Base-by-base conservation (phyloP, 2,888 invertebrate genomes). In the Mythimna vitellina region DNA sequence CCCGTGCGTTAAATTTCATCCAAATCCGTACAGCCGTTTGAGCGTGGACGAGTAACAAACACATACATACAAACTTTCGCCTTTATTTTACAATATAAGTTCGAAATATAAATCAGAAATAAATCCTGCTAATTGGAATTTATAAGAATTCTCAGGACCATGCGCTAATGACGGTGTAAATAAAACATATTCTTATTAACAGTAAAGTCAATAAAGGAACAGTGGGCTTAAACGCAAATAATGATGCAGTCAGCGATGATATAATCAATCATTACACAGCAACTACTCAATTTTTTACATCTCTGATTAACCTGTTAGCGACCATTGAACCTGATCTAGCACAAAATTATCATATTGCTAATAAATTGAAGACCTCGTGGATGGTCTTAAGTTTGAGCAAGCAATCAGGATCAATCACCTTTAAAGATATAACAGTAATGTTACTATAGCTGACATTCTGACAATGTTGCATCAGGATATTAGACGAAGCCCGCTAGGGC, bases 281-380 rank as follows among this genome's bases (percentile, higher is more conserved):
- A 14, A 61, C 46, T 22, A 29, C 42, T n/a, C 6, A 17, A 0
- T 54, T 46, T 66, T 75, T 56, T 63, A 29, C 14, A 38, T 22
- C 46, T 53, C 29, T 46, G 6, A 32, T 32, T 38, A 53, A 68
- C 29, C 22, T 38, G 65, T 56, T 22, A 54, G 35, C 46, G 63
- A 17, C 9, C 57, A 53, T 60, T 76, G 53, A 75, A 75, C 58
- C 68, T 58, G 7, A 51, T 35, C 32, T 74, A 51, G 35, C 9
- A 20, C 25, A 1, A 63, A 63, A 72, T 73, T 54, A 57, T 22
- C 49, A 72, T 56, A 38, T 32, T 42, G 20, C 22, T 53, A 25
- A 51, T 29, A 58, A 35, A 51, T 12, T 1, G 8, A 14, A 53
- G 17, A 32, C 6, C 58, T n/a, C 3, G 10, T 22, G 22, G 38